Conservation (phyloP, 2,113 vertebrate species). For the Sapajus apella region DNA sequence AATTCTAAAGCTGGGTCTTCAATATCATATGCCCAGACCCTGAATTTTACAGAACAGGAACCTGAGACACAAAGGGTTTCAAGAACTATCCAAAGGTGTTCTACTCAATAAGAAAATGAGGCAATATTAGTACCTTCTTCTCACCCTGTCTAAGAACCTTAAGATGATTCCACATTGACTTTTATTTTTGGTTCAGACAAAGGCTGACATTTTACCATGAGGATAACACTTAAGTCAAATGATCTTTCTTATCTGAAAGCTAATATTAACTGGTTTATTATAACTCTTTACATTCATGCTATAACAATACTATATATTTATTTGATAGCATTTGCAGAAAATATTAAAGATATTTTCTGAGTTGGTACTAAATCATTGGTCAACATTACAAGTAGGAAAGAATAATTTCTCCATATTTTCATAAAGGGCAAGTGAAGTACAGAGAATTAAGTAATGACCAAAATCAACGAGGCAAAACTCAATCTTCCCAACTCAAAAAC, state of each 20-base stretch:
- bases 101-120: neutral
- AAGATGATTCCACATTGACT: neutral
- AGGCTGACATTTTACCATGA: neutral
- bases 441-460: neutral
- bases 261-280: conserved; percentile 4
- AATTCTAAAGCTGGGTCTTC: conserved; percentile 37
- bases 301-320: neutral
- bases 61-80: neutral
- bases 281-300: neutral
- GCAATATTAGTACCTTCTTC: neutral
- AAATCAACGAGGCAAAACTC: conserved; percentile 3
- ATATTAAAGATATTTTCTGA: neutral
- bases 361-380: neutral
- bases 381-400: neutral
- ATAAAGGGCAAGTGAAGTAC: neutral
- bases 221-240: neutral
- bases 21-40: conserved; percentile 18
- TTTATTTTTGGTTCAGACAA: neutral
- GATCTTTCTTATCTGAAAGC: conserved; percentile 2
- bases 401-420: conserved; percentile 8
- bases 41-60: conserved; percentile 30
- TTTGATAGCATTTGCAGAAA: conserved; percentile 27
- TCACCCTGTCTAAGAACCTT: neutral
- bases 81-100: conserved; percentile 5
- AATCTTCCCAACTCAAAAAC: neutral